Evolutionary conservation across 2,888 invertebrate genomes (phyloP), one percentile per base, ranked within the genome.

Genomic region (Acrobasis repandana): DNA sequence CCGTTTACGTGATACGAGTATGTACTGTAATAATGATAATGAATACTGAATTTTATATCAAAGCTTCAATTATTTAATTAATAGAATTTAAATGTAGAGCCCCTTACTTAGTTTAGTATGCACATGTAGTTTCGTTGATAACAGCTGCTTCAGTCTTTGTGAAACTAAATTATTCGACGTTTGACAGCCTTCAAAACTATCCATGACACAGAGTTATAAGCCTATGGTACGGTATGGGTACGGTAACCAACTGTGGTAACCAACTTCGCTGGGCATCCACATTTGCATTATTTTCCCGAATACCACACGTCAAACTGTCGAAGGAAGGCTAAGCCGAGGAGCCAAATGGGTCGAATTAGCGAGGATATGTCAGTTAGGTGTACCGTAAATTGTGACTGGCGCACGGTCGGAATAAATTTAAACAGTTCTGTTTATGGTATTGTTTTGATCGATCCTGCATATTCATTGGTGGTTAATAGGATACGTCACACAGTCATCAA

Each of bases 211-310:
- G 6, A 5, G 8, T 20, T 28, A 28, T 28, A 43, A 43, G 43
- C n/a, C 43, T n/a, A 43, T 14, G n/a, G n/a, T 43, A 4, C 43
- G 14, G 43, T n/a, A 14, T 3, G 5, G 14, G 14, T 3, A 43
- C 43, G 14, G 43, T 11, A 43, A 11, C 9, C 11, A 11, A n/a
- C n/a, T n/a, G n/a, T n/a, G n/a, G n/a, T n/a, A n/a, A 43, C 11
- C 43, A 43, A 43, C n/a, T 11, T n/a, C 4, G n/a, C 43, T 3
- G 2, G 14, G n/a, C 5, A 43, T 36, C 50, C 1, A 16, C n/a
- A 69, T 73, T 63, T 73, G 75, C 75, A 73, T 69, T 67, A 60
- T 34, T 49, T 60, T 60, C 9, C 9, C 15, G 14, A 38, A 36
- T 34, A 20, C 33, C 56, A 33, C 33, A 16, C 48, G 47, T 57